Percentiles rank a stretch among this genome's conserved stretches.
phyloP scores from a whole-genome alignment of 2,888 invertebrate species.

The Mongoloraphidia duomilia region DNA sequence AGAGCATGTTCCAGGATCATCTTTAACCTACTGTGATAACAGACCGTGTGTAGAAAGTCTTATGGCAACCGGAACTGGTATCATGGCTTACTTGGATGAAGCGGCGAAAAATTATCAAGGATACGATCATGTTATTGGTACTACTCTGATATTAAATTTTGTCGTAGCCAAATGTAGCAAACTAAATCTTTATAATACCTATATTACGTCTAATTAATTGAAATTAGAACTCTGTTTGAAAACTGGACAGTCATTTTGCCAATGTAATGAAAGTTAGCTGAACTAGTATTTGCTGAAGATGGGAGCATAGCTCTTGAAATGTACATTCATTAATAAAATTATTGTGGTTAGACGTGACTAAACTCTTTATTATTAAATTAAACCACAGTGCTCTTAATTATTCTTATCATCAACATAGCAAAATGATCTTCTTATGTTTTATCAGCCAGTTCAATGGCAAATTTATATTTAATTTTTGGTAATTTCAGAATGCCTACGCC shows the following conservation, averaged over 20 bases:
- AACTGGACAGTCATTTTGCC: background rate
- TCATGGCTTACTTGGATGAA: slow-evolving; percentile 77
- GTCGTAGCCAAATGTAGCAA: background rate
- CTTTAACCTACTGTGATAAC: slow-evolving; percentile 75
- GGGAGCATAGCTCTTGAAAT: too few species aligned
- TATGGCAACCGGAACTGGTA: slow-evolving; percentile 66
- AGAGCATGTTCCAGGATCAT: slow-evolving; percentile 59
- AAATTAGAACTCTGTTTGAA: too few species aligned
- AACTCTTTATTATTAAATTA: too few species aligned
- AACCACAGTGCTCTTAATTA: too few species aligned
- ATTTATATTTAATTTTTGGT: background rate
- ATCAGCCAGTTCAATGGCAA: too few species aligned
- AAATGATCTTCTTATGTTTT: too few species aligned
- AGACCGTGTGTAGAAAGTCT: slow-evolving; percentile 77
- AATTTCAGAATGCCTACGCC: slow-evolving; percentile 38
- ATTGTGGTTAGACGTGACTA: too few species aligned
- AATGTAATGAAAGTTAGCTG: background rate
- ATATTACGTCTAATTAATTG: background rate
- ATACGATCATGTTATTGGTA: slow-evolving; percentile 59
- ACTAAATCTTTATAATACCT: slow-evolving; percentile 1
- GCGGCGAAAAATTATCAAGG: slow-evolving; percentile 62
- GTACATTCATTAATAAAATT: too few species aligned
- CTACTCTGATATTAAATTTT: slow-evolving; percentile 12
- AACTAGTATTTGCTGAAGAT: too few species aligned
- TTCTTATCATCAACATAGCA: too few species aligned